A percentile compares a stretch with the other conserved stretches of the same genome.
phyloP scores from a whole-genome alignment of 2,888 invertebrate species.

The Ichneumoninae sp. region DNA sequence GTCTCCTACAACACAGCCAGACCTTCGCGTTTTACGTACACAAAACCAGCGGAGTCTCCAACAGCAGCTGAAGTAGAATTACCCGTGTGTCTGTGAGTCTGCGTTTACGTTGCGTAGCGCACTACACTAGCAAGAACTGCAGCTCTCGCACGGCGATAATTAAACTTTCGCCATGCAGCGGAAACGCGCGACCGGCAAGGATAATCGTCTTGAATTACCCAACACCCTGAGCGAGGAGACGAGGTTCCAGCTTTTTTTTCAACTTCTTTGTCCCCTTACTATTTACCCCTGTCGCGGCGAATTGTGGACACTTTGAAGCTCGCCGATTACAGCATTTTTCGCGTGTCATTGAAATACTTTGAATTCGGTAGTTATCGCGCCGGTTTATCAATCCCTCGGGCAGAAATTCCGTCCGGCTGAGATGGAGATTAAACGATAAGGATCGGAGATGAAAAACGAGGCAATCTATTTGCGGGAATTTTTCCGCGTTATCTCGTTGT shows the following conservation, averaged over 20 bases:
- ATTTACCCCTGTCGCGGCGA: not conserved
- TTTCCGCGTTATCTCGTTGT: conserved; percentile 12
- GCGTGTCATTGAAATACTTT: not conserved
- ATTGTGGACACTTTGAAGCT: not conserved
- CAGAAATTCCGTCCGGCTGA: conserved; percentile 20
- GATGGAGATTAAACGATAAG: conserved; percentile 26
- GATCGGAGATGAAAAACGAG: conserved; percentile 33
- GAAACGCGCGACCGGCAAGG: conserved; percentile 41
- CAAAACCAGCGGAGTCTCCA: conserved; percentile 8
- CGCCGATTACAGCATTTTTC: not conserved
- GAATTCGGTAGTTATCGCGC: conserved; percentile 1
- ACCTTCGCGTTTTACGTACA: conserved; percentile 4
- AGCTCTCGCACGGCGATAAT: conserved; percentile 47
- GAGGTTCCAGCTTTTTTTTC: not conserved
- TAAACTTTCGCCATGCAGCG: conserved; percentile 63
- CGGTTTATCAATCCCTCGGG: not conserved
- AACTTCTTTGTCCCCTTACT: not conserved
- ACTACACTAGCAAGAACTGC: conserved; percentile 20
- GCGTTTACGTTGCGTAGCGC: conserved; percentile 11
- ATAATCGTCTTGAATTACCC: conserved; percentile 63
- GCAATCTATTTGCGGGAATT: conserved; percentile 37
- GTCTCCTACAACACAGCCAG: not conserved
- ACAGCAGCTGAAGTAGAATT: conserved; percentile 21
- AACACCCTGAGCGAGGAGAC: conserved; percentile 19
- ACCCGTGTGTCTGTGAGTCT: not conserved